Evolutionary conservation across 2,888 invertebrate genomes (phyloP), one percentile per base, ranked within the genome.

Genomic region (Drosophila formosana): DNA sequence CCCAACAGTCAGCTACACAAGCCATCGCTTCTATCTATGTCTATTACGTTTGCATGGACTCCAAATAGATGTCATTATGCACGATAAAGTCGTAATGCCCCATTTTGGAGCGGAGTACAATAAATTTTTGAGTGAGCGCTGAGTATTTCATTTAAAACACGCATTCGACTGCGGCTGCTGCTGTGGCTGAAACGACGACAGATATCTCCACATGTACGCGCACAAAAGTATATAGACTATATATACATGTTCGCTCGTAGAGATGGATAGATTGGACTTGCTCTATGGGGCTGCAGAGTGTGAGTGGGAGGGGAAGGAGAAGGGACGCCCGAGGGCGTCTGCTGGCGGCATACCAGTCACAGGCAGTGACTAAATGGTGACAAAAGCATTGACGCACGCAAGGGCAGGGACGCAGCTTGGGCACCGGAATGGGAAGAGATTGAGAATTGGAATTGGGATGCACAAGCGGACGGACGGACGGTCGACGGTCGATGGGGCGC

Each of bases 81-180:
- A 18, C 18, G 5, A 25, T 9, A 41, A 49, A 66, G 65, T 56
- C 55, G 62, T 30, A 45, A 43, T 69, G 26, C 47, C 47, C 58
- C 41, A 6, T 56, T 46, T 49, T 28, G 49, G 50, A 30, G 46
- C 45, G 58, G 49, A 49, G 64, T 62, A 61, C 61, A 68, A 84
- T 80, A 80, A 56, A 84, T 80, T 71, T 82, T 84, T 84, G 82
- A 84, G 82, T 80, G 84, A 82, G 66, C 80, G 80, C 62, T 57
- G 86, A 80, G 84, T 85, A 86, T 86, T 85, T 85, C 84, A 83
- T 86, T 85, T 86, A 83, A 82, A 86, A 86, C 84, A 85, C 84
- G 84, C 78, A 82, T 84, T 77, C 73, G 62, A 61, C 53, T 73
- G 76, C 63, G 60, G 61, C 72, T 75, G 75, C 60, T 47, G 37